Evolutionary conservation across 1,140 invertebrate species (phyloP).

Genomic region (Neodiprion fabricii): DNA sequence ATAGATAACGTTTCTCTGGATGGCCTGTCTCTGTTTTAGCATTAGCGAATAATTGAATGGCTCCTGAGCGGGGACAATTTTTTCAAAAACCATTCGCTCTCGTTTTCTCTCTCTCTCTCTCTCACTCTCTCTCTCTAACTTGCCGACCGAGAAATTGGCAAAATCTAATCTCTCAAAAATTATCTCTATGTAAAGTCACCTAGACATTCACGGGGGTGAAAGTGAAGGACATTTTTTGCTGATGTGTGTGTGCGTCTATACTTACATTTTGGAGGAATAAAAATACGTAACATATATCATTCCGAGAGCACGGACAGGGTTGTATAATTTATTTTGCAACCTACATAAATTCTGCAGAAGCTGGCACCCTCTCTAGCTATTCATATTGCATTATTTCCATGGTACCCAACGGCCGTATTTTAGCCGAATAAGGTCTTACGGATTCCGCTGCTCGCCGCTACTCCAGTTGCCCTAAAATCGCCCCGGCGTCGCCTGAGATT

Average conservation of each 20-base stretch:
- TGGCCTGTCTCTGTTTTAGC: too few species aligned
- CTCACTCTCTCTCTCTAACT: conserved; percentile 8
- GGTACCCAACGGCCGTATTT: conserved; percentile 43
- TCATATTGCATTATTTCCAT: conserved; percentile 27
- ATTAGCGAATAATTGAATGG: too few species aligned
- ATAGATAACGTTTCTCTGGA: too few species aligned
- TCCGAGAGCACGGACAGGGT: conserved; percentile 5
- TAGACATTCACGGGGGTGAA: conserved; percentile 23
- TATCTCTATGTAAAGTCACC: not conserved
- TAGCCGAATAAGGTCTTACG: conserved; percentile 19
- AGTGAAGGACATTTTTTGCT: too few species aligned
- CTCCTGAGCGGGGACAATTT: too few species aligned
- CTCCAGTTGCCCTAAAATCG: not conserved
- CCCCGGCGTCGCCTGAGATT: not conserved
- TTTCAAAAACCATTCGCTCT: not conserved
- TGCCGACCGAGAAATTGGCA: conserved; percentile 13
- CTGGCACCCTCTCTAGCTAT: conserved; percentile 16
- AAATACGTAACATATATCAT: conserved; percentile 6
- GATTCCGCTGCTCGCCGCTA: not conserved
- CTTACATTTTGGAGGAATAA: conserved; percentile 12
- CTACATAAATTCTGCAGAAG: conserved; percentile 45
- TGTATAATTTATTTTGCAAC: conserved; percentile 45
- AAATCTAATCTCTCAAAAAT: not conserved
- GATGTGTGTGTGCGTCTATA: not conserved
- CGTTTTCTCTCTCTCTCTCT: conserved; percentile 18